Evolutionary conservation across 2,888 invertebrate species (phyloP).

Genomic region (Eumacrocentrus americanus): DNA sequence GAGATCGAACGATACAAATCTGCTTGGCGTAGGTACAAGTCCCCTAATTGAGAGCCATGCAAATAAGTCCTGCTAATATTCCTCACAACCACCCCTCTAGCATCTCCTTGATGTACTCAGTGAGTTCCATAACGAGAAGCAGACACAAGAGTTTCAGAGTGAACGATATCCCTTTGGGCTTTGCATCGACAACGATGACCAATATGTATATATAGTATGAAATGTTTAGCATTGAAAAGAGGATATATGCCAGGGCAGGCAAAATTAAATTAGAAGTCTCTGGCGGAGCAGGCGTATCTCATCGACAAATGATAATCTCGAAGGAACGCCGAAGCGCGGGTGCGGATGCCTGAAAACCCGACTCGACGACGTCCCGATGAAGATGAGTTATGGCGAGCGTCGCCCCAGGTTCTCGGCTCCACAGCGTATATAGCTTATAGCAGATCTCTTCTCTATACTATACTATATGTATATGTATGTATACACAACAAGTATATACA

Average conservation of each 20-base stretch:
- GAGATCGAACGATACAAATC: conserved; percentile 29
- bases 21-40: conserved; percentile 24
- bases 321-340: conserved; percentile 21
- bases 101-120: no score
- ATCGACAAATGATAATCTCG: conserved; percentile 12
- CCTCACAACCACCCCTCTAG: neutral
- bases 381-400: conserved; percentile 47
- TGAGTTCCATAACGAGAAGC: neutral
- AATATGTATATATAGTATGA: no score
- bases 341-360: conserved; percentile 18
- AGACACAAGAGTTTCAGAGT: neutral
- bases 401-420: conserved; percentile 40
- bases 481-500: neutral
- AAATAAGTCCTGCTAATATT: conserved; percentile 21
- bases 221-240: neutral
- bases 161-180: neutral
- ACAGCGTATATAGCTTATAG: conserved; percentile 1
- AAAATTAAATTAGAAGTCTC: conserved; percentile 10
- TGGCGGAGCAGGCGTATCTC: neutral
- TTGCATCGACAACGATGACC: conserved; percentile 4
- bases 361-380: conserved; percentile 43
- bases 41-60: conserved; percentile 31
- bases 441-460: conserved; percentile 5
- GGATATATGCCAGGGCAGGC: neutral
- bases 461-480: neutral